A percentile compares a stretch with the other conserved stretches of the same genome.
Conservation (phyloP, 2,797 vertebrate species). For the Crenichthys baileyi region DNA sequence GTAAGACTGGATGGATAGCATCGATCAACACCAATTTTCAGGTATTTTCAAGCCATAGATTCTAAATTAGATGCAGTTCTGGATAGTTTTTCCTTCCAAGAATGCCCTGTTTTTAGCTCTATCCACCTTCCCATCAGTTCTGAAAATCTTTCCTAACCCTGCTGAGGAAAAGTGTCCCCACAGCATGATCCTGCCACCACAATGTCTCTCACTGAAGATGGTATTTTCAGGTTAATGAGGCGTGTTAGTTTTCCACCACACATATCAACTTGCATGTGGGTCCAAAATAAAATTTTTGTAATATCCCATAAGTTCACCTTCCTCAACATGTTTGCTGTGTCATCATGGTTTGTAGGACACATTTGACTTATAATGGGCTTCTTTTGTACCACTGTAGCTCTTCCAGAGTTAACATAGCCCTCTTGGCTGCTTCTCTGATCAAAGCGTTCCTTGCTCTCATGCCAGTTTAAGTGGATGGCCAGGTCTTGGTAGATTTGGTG, state of each 20-base stretch:
- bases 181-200: neutral
- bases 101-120: neutral
- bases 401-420: neutral
- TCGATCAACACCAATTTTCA: too few relatives aligned
- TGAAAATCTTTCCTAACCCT: neutral
- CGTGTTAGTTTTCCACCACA: neutral
- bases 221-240: neutral
- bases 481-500: neutral
- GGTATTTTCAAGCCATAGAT: neutral
- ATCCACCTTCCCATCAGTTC: neutral
- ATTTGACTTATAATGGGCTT: too few relatives aligned
- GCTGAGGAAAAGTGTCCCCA: neutral
- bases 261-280: neutral
- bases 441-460: neutral
- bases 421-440: neutral
- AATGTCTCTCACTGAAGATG: neutral
- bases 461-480: constrained; percentile 1
- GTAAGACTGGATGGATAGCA: neutral
- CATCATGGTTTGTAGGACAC: too few relatives aligned
- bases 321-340: neutral
- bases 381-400: neutral
- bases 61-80: neutral
- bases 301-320: neutral
- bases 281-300: neutral
- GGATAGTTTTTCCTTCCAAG: neutral